These are phyloP conservation scores for Narcine bancroftii DNA, from an alignment of 2,113 vertebrate genomes.

Conservation along the genomic window DNA sequence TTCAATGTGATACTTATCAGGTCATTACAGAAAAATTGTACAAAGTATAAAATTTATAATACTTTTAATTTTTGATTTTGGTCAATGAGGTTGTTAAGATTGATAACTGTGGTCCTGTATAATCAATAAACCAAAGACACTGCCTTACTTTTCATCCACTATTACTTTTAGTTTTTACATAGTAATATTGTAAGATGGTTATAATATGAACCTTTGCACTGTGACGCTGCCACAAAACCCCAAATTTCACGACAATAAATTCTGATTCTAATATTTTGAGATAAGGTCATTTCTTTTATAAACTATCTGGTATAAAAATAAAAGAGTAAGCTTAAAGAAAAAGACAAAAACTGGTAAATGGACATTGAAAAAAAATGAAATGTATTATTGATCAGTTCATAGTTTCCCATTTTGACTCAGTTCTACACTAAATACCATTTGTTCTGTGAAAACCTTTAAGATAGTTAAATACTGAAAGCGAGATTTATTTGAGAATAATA, in stretches of 20 bases:
- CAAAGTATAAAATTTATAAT: background rate
- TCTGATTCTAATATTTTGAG: background rate
- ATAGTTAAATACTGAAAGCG: background rate
- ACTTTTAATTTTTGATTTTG: background rate
- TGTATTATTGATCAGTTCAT: background rate
- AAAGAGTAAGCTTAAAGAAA: background rate
- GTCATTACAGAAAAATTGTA: background rate
- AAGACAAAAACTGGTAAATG: background rate
- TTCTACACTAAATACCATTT: background rate
- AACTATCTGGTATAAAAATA: background rate
- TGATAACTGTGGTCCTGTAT: background rate
- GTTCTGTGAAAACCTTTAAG: background rate
- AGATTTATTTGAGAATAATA: slow-evolving; percentile 7
- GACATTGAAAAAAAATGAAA: background rate
- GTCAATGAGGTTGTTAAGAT: background rate
- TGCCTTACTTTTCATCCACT: too few species aligned
- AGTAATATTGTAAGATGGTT: too few species aligned
- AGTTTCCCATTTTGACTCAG: background rate
- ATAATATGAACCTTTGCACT: too few species aligned
- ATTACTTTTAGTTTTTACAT: too few species aligned
- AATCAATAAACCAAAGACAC: too few species aligned
- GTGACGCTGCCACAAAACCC: too few species aligned
- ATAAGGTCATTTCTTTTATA: background rate
- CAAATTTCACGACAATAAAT: too few species aligned
- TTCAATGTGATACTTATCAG: background rate